Evolutionary conservation across 2,113 vertebrate species (phyloP).

Genomic region (Pimephales promelas): DNA sequence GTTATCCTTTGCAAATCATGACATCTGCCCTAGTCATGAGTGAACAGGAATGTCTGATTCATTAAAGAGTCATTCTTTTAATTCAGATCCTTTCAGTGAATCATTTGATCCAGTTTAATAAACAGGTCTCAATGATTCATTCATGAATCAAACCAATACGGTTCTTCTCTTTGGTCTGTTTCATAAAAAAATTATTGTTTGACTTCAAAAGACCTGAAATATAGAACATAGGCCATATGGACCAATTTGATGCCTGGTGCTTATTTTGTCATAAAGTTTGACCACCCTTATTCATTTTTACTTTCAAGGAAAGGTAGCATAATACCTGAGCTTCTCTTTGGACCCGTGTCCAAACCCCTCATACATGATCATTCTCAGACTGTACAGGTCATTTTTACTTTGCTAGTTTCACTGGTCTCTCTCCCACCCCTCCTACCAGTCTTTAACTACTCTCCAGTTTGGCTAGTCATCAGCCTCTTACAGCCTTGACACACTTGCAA

Average conservation of each 20-base stretch:
- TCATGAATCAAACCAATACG: background rate
- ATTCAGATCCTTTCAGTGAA: background rate
- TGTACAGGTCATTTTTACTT: background rate
- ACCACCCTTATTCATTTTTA: background rate
- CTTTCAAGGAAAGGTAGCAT: background rate
- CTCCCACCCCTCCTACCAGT: slow-evolving; percentile 46
- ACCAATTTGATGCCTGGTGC: background rate
- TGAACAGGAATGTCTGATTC: too few species aligned
- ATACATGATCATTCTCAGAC: slow-evolving; percentile 3
- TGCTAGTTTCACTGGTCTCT: background rate
- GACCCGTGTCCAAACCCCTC: background rate
- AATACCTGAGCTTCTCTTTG: slow-evolving; percentile 2
- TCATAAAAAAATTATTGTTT: background rate
- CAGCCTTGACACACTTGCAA: slow-evolving; percentile 79
- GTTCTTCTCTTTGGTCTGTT: background rate
- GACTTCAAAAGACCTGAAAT: background rate
- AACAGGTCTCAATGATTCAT: background rate
- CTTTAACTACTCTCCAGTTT: slow-evolving; percentile 83
- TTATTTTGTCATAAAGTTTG: background rate
- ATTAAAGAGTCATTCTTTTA: background rate
- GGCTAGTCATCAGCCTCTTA: slow-evolving; percentile 80
- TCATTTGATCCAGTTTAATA: background rate
- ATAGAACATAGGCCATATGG: background rate
- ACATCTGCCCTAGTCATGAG: background rate
- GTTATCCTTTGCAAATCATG: background rate